These are phyloP conservation scores for Sesia bembeciformis DNA, from an alignment of 2,888 invertebrate genomes.

Conservation along the genomic window DNA sequence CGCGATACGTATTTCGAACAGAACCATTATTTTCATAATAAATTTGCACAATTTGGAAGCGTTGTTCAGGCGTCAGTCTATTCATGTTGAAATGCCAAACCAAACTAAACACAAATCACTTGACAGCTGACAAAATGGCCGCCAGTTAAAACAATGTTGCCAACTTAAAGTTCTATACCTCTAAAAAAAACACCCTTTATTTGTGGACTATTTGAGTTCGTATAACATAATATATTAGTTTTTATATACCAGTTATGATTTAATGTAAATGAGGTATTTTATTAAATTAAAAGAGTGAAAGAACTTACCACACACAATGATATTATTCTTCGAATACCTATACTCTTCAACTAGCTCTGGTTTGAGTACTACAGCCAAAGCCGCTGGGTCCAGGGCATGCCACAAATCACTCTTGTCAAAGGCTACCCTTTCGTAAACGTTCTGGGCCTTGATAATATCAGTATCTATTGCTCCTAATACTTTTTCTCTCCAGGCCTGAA, in stretches of 20 bases:
- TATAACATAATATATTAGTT: neutral
- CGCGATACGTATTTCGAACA: too few relatives aligned
- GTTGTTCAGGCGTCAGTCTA: too few relatives aligned
- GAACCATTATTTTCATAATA: too few relatives aligned
- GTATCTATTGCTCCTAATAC: slow-evolving; percentile 39
- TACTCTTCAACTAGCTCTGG: slow-evolving; percentile 43
- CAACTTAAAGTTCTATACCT: too few relatives aligned
- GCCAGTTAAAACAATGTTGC: too few relatives aligned
- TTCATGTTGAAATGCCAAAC: too few relatives aligned
- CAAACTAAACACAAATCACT: too few relatives aligned
- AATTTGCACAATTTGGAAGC: too few relatives aligned
- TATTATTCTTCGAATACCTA: slow-evolving; percentile 44
- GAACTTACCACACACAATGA: slow-evolving; percentile 42
- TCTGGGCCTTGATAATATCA: slow-evolving; percentile 41
- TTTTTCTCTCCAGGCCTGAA: slow-evolving; percentile 43
- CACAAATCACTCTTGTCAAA: slow-evolving; percentile 25
- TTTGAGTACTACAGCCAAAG: slow-evolving; percentile 30
- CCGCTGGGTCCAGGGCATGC: slow-evolving; percentile 48
- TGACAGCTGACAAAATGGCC: too few relatives aligned
- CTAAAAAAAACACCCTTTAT: too few relatives aligned
- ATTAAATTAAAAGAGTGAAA: neutral
- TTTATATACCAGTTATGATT: neutral
- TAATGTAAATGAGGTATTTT: neutral
- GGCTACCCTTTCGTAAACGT: slow-evolving; percentile 39
- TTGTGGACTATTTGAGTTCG: neutral